phyloP scores from a whole-genome alignment of 53 echinoderm and acorn worm species.

The Holothuria leucospilota region DNA sequence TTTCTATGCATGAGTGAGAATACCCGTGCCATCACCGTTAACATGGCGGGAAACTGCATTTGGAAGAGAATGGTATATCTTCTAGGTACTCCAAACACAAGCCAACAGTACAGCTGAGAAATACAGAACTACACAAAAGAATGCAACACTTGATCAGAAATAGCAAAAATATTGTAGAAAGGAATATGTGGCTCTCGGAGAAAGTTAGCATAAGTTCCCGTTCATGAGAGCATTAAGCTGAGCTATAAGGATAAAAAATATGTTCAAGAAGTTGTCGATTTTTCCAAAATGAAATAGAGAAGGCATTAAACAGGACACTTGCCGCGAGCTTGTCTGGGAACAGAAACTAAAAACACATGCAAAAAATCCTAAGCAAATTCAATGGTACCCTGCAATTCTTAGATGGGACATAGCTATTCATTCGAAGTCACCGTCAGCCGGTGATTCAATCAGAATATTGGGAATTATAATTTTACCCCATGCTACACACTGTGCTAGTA shows the following conservation, averaged over 20 bases:
- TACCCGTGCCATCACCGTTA: neutral
- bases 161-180: neutral
- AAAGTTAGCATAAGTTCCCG: neutral
- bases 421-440: no score
- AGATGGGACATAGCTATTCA: no score
- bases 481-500: no score
- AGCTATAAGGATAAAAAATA: neutral
- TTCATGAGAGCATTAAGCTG: neutral
- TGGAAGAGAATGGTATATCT: neutral
- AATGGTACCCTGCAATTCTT: no score
- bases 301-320: neutral
- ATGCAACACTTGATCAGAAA: neutral
- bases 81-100: neutral
- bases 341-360: no score
- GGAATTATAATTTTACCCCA: no score
- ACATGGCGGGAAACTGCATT: slow-evolving; percentile 1
- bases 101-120: slow-evolving; percentile 10
- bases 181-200: neutral
- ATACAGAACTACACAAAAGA: neutral
- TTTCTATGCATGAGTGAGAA: neutral
- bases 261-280: neutral
- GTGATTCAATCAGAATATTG: no score
- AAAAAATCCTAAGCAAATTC: no score
- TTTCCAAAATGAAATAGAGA: neutral
- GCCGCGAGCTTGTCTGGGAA: no score